These are phyloP conservation scores for Macrotis lagotis DNA, from an alignment of 2,113 vertebrate species.

Conservation along the genomic window DNA sequence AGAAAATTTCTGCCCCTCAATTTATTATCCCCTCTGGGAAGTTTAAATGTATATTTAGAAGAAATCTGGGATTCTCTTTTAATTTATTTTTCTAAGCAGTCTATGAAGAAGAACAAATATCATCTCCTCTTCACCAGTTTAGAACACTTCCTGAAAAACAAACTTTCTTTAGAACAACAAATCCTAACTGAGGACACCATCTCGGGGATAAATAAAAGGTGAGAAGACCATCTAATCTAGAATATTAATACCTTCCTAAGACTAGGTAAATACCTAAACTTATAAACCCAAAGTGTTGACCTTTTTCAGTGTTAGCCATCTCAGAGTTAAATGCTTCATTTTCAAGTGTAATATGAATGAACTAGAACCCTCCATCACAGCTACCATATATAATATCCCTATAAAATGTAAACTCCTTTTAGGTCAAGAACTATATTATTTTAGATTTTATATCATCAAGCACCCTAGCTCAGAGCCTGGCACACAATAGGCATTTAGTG, in stretches of 20 bases:
- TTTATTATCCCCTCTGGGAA: background rate
- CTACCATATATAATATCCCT: background rate
- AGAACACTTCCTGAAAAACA: conserved; percentile 80
- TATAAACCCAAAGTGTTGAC: background rate
- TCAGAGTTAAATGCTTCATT: conserved; percentile 1
- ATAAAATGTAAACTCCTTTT: background rate
- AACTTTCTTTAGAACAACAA: conserved; percentile 62
- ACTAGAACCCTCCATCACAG: background rate
- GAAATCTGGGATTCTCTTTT: background rate
- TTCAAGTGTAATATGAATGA: background rate
- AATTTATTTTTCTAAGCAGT: conserved; percentile 52
- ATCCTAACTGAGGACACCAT: conserved; percentile 14
- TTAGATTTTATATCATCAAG: background rate
- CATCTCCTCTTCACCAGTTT: conserved; percentile 66
- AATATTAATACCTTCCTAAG: background rate
- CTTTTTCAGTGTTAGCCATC: background rate
- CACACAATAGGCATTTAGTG: background rate
- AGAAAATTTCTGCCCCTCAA: background rate
- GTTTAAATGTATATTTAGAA: conserved; percentile 13
- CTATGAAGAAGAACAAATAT: conserved; percentile 77
- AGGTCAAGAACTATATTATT: background rate
- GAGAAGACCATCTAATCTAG: conserved; percentile 16
- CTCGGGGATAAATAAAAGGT: conserved; percentile 4
- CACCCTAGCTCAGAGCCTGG: background rate
- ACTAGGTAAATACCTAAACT: background rate